Conservation (phyloP, 2,797 vertebrate species). For the Enteromius thamalakanensis region DNA sequence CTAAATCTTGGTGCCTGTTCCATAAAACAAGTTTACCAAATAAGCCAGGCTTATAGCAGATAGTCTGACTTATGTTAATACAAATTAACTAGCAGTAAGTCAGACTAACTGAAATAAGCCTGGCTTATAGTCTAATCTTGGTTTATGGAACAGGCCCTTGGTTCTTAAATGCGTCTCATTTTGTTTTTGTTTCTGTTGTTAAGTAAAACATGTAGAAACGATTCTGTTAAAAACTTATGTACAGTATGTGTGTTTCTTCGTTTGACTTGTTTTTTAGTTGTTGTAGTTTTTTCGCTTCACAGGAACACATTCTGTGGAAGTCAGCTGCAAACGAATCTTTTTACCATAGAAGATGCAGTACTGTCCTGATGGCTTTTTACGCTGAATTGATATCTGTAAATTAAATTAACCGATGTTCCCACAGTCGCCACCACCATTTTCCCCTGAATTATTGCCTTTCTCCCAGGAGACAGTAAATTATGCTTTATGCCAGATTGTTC, state of each 20-base stretch:
- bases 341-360: background rate
- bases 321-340: background rate
- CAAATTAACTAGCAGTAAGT: too few species aligned
- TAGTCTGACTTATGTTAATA: too few species aligned
- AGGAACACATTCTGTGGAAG: background rate
- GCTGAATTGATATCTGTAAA: background rate
- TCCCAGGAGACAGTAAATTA: conserved; percentile 6
- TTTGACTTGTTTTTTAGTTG: background rate
- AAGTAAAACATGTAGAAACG: background rate
- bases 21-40: too few species aligned
- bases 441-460: conserved; percentile 4
- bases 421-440: background rate
- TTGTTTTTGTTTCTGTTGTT: background rate
- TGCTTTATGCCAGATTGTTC: conserved; percentile 11
- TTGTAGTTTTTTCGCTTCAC: background rate
- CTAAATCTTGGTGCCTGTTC: background rate
- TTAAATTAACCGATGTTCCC: conserved; percentile 11
- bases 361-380: background rate
- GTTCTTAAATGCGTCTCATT: background rate
- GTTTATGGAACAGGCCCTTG: background rate
- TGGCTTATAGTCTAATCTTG: too few species aligned
- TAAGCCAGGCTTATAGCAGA: too few species aligned
- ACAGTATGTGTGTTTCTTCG: background rate
- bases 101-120: too few species aligned
- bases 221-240: background rate